Base-by-base conservation (phyloP, 2,888 invertebrate species). In the Apodemia hepburni region DNA sequence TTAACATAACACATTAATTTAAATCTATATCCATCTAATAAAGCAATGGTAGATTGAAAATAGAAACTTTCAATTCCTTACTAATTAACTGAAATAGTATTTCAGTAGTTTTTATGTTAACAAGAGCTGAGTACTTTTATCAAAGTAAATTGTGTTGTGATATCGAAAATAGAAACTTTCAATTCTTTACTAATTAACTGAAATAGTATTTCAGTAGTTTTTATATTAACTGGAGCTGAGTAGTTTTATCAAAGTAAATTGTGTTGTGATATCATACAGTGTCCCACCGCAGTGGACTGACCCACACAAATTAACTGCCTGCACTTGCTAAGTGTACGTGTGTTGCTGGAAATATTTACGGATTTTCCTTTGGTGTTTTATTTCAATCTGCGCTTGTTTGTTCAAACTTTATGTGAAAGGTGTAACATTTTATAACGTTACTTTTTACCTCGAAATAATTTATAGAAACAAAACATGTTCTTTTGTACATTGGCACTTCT, bases 291-390 rank as follows among this genome's bases (percentile, higher is more conserved):
- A 71, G 62, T 72, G 63, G 74, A 69, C 70, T 29, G 47, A 15
- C 73, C 76, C 74, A 78, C 76, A 78, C 79, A 79, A 81, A 75
- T 80, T 80, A 80, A 79, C 78, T 75, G 68, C 62, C 71, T 71
- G 70, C 70, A 75, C 75, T 73, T 73, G 71, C 71, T 66, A 67
- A 69, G 70, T 69, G 69, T 68, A 68, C 65, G 66, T 64, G 66
- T 67, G 64, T 61, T 60, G 64, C 42, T 61, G 62, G 45, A 60
- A 60, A 54, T 63, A 61, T 61, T 61, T 61, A 63, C 65, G 51
- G 61, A 59, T 68, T 66, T 64, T 63, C 62, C 65, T 65, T 68
- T 68, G 60, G 63, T 58, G 63, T 66, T 62, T 68, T 64, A 63
- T 66, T 68, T 68, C 64, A 61, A 63, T 66, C 61, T 62, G 68